Percentiles rank a stretch among this genome's conserved stretches.
These are phyloP conservation scores for Anorthoa munda DNA, from an alignment of 2,888 invertebrate genomes.

Conservation along the genomic window DNA sequence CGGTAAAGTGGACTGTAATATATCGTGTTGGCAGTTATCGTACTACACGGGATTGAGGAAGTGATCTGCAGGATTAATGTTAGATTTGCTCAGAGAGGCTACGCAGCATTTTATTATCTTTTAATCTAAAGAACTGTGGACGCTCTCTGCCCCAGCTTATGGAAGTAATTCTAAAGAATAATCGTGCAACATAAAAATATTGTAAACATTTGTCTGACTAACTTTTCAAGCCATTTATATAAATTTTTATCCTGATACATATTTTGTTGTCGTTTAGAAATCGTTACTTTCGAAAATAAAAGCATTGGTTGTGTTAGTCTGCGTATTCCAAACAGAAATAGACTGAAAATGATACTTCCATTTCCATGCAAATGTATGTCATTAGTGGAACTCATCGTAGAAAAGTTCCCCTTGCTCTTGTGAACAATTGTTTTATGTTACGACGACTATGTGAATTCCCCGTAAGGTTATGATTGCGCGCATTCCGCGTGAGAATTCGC, in stretches of 20 bases:
- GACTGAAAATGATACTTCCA: slow-evolving; percentile 23
- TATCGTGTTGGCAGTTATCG: slow-evolving; percentile 34
- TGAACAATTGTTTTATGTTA: slow-evolving; percentile 58
- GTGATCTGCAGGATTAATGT: slow-evolving; percentile 43
- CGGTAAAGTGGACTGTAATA: slow-evolving; percentile 40
- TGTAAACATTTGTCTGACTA: too few species aligned
- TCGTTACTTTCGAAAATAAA: background rate
- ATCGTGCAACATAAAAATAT: too few species aligned
- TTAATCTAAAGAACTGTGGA: background rate
- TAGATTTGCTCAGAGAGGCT: slow-evolving; percentile 23
- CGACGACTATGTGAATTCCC: slow-evolving; percentile 67
- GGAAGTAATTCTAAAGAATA: too few species aligned
- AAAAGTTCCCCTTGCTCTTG: slow-evolving; percentile 66
- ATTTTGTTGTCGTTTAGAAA: background rate
- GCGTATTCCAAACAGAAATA: background rate
- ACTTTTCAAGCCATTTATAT: background rate
- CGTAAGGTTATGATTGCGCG: slow-evolving; percentile 79
- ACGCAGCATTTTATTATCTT: slow-evolving; percentile 18
- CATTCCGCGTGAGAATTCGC: slow-evolving; percentile 83
- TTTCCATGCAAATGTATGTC: slow-evolving; percentile 49
- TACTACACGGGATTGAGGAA: slow-evolving; percentile 39
- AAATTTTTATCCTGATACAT: background rate
- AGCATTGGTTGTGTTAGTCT: background rate
- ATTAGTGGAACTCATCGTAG: slow-evolving; percentile 53
- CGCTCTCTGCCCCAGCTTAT: too few species aligned